Conservation (phyloP, 2,113 vertebrate species). For the Scytalopus superciliaris region DNA sequence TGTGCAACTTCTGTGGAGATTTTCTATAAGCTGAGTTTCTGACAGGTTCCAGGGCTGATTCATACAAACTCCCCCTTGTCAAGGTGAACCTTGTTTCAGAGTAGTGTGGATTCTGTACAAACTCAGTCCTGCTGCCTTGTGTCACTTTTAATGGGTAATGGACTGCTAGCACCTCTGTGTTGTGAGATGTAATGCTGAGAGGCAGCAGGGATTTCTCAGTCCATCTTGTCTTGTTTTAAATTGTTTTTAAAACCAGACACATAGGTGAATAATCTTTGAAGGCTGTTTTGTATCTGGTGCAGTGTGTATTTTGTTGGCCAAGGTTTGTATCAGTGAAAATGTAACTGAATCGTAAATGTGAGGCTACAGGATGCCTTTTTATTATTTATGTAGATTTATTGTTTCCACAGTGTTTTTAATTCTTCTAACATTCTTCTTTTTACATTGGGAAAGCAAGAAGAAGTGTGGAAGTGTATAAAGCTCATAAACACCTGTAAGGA, state of each 20-base stretch:
- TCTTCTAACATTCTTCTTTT: not conserved
- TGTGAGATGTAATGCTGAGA: not conserved
- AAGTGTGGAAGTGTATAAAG: not conserved
- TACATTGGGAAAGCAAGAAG: not conserved
- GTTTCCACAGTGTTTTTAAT: not conserved
- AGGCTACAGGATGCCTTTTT: not conserved
- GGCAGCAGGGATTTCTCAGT: not conserved
- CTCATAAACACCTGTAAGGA: not conserved
- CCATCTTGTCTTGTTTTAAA: not conserved
- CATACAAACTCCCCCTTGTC: not conserved
- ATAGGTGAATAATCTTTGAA: not conserved
- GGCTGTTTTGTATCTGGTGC: not conserved
- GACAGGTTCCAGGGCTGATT: not conserved
- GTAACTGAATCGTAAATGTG: not conserved
- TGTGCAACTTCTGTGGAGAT: not conserved
- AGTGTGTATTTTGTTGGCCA: not conserved
- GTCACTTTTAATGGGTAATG: not conserved
- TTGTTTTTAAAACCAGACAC: not conserved
- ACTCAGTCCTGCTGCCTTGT: not conserved
- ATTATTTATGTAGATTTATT: not conserved
- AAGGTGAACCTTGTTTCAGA: not conserved
- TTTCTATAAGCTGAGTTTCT: not conserved
- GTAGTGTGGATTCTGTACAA: accelerated
- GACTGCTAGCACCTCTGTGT: not conserved
- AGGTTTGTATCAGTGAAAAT: not conserved